phyloP scores from a whole-genome alignment of 2,888 invertebrate species.

The Pyrrhia umbra region DNA sequence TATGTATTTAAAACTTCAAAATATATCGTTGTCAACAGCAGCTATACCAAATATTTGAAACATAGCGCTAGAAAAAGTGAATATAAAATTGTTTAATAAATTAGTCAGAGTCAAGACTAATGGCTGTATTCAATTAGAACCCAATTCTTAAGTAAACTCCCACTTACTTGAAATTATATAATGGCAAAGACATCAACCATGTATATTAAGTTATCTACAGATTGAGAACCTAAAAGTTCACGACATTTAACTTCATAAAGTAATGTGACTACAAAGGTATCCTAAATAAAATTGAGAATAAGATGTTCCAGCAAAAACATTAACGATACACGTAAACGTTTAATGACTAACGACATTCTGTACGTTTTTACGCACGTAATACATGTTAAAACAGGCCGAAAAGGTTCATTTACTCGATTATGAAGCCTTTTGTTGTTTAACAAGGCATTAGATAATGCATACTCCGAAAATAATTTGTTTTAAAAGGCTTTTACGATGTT shows the following conservation, averaged over 20 bases:
- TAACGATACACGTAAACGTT: constrained; percentile 53
- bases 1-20: constrained; percentile 8
- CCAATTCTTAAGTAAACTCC: constrained; percentile 16
- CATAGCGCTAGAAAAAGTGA: constrained; percentile 12
- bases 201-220: constrained; percentile 3
- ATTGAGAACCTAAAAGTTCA: constrained; percentile 6
- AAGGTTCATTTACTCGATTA: constrained; percentile 70
- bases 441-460: constrained; percentile 62
- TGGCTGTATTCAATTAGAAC: constrained; percentile 1
- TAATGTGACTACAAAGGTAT: constrained; percentile 22
- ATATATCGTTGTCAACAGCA: constrained; percentile 15
- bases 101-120: constrained; percentile 32
- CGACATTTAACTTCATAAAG: constrained; percentile 25
- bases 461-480: constrained; percentile 57
- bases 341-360: constrained; percentile 55
- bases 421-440: constrained; percentile 66
- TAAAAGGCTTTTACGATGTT: constrained; percentile 43
- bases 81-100: constrained; percentile 27
- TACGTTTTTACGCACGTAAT: constrained; percentile 68
- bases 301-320: constrained; percentile 46
- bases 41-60: constrained; percentile 19
- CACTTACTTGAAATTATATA: constrained; percentile 8
- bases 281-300: constrained; percentile 34
- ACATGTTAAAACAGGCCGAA: constrained; percentile 63
- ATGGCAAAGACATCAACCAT: not conserved